These are phyloP conservation scores for Pherbina coryleti DNA, from an alignment of 2,888 invertebrate species.

Conservation along the genomic window DNA sequence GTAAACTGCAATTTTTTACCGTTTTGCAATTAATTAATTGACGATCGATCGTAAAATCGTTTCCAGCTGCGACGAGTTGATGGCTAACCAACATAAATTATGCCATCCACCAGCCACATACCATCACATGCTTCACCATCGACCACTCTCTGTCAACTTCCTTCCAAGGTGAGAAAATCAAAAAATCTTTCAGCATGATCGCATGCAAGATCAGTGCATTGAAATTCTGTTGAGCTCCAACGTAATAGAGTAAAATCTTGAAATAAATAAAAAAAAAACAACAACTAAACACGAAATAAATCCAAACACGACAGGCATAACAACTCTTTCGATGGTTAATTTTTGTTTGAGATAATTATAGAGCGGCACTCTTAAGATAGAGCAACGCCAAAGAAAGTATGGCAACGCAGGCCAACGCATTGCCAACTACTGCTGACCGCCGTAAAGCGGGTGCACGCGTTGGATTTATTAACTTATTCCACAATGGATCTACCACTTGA, in stretches of 20 bases:
- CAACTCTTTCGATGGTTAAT: conserved; percentile 66
- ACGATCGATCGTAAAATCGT: conserved; percentile 1
- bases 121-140: neutral
- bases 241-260: neutral
- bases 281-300: neutral
- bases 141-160: neutral
- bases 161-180: conserved; percentile 33
- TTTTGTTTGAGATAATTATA: conserved; percentile 66
- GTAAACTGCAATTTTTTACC: neutral
- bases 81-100: conserved; percentile 14
- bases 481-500: conserved; percentile 18
- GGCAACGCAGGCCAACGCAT: conserved; percentile 29
- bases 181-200: conserved; percentile 33
- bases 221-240: neutral
- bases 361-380: conserved; percentile 56
- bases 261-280: neutral
- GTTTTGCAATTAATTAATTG: conserved; percentile 32
- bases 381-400: conserved; percentile 33
- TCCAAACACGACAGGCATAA: conserved; percentile 21
- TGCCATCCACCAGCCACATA: conserved; percentile 8
- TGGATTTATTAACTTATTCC: conserved; percentile 59
- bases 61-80: neutral
- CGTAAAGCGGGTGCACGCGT: conserved; percentile 61
- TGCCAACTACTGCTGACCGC: conserved; percentile 23
- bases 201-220: conserved; percentile 19